These are phyloP conservation scores for Ochotona curzoniae DNA, from an alignment of 2,113 vertebrate genomes.

Conservation along the genomic window DNA sequence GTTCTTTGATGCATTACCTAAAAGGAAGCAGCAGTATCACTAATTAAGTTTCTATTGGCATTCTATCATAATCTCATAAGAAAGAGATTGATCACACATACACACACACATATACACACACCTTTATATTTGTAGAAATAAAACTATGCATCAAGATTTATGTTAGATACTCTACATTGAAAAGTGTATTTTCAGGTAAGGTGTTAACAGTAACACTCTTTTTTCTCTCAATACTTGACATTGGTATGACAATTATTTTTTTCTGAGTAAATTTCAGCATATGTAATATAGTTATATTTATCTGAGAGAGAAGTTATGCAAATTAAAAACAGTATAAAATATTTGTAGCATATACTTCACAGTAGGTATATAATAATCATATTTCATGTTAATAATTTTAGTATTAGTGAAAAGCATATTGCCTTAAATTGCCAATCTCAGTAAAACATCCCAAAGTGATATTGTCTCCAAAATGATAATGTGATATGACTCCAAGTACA, in stretches of 20 bases:
- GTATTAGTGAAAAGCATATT: not conserved
- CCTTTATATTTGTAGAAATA: not conserved
- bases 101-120: too few species aligned
- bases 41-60: not conserved
- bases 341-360: not conserved
- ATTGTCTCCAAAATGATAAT: too few species aligned
- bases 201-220: not conserved
- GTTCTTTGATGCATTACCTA: not conserved
- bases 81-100: not conserved
- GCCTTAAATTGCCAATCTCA: not conserved
- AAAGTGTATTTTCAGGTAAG: not conserved
- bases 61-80: not conserved
- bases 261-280: not conserved
- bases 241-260: not conserved
- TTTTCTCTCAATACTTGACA: not conserved
- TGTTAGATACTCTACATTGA: not conserved
- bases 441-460: not conserved
- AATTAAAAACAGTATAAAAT: not conserved
- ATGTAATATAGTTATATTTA: not conserved
- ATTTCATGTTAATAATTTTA: not conserved
- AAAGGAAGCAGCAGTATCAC: not conserved
- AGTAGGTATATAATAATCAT: not conserved
- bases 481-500: too few species aligned
- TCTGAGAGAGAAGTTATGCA: not conserved
- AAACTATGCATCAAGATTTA: not conserved